phyloP scores from a whole-genome alignment of 1,140 invertebrate species.

The Anoplolepis gracilipes region DNA sequence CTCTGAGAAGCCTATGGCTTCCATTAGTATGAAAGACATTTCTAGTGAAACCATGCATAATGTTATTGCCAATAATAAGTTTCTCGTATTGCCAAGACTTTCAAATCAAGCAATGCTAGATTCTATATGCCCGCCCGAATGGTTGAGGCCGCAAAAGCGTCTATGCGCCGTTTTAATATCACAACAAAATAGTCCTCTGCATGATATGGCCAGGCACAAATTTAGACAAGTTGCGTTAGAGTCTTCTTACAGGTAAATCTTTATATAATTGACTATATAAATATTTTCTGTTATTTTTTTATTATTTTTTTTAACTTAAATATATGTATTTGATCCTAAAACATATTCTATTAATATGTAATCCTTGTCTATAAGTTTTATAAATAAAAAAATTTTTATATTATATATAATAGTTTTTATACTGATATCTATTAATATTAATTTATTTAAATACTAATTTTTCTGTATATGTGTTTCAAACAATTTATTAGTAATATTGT shows the following conservation, averaged over 20 bases:
- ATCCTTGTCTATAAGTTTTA: too few species aligned
- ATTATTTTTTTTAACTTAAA: not conserved
- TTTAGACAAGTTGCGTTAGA: conserved; percentile 90
- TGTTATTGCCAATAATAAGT: conserved; percentile 95
- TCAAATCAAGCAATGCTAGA: conserved; percentile 95
- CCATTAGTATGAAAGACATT: conserved; percentile 94
- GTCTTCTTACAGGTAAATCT: conserved; percentile 85
- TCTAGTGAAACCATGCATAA: conserved; percentile 94
- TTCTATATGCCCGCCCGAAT: conserved; percentile 95
- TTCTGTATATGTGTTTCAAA: not conserved
- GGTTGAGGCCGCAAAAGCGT: conserved; percentile 92
- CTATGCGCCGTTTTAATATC: conserved; percentile 96
- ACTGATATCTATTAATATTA: too few species aligned
- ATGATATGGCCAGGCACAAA: conserved; percentile 88
- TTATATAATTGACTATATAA: not conserved
- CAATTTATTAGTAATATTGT: conserved; percentile 7
- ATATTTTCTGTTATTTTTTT: conserved; percentile 1
- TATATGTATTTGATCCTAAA: not conserved
- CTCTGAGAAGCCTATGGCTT: conserved; percentile 92
- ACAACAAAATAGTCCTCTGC: conserved; percentile 87
- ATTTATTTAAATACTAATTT: not conserved
- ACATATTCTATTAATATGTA: too few species aligned
- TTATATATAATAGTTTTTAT: too few species aligned
- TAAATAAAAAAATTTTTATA: too few species aligned
- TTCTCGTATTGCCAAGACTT: conserved; percentile 94